Evolutionary conservation across 2,888 invertebrate genomes (phyloP), one percentile per base, ranked within the genome.

Genomic region (Lepidocyrtoides sp.): DNA sequence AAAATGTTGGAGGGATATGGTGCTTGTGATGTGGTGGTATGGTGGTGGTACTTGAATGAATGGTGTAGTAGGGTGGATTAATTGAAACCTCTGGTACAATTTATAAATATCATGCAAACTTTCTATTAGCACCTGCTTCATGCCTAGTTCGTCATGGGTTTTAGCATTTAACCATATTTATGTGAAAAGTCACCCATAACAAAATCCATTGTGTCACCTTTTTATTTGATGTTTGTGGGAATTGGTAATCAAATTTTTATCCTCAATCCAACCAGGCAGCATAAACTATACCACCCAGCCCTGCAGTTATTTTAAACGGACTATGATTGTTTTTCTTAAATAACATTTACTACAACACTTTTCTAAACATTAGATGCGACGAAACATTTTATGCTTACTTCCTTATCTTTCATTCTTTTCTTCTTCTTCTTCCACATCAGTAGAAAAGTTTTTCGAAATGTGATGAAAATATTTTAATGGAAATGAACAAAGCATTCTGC

Each of bases 51-150:
- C 36, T 69, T 69, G 29, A 69, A 36, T 36, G 36, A n/a, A 29
- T 51, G 77, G 2, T 36, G 14, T 41, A 29, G 44, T 44, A 41
- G 20, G 81, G 60, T 14, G 36, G 72, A 75, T 60, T 87, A 77
- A 75, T 91, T 83, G 81, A 81, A 85, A 88, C 14, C 48, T 66
- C 69, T n/a, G n/a, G 60, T n/a, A 44, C 66, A 26, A 75, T 57
- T 79, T 85, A 81, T 81, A 14, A 81, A 20, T 32, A 83, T 79
- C 90, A 91, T 85, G 90, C 90, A 85, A 91, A 85, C 84, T 91
- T 91, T 91, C 85, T 85, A 91, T 91, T 91, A 91, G 26, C 63
- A 75, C 51, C 26, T 75, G n/a, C n/a, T n/a, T n/a, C n/a, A 69
- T 5, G 12, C 5, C 8, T 26, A 48, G 4, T 77, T 51, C 5